Conservation (phyloP, 2,797 vertebrate genomes). For the Taeniopygia guttata region DNA sequence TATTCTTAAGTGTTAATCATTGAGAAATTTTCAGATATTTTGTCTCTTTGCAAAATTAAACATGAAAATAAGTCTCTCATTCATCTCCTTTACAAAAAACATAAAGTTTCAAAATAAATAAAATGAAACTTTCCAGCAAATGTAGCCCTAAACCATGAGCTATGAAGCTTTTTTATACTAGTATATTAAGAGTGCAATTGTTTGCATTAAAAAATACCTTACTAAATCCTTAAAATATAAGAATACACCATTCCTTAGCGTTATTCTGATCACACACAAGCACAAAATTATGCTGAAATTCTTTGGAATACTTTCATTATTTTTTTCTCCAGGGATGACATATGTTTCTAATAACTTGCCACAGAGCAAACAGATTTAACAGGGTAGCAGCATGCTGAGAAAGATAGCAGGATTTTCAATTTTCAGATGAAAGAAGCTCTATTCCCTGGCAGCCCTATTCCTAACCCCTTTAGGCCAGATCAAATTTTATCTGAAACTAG, state of each 20-base stretch:
- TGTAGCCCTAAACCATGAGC: background rate
- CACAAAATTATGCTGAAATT: conserved; percentile 13
- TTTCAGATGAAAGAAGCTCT: conserved; percentile 65
- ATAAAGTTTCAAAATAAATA: background rate
- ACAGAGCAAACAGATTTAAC: conserved; percentile 59
- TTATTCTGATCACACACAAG: background rate
- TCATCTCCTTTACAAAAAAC: background rate
- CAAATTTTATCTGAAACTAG: conserved; percentile 49
- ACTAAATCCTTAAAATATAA: background rate
- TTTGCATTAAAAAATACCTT: background rate
- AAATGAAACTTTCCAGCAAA: background rate
- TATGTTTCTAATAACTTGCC: conserved; percentile 59
- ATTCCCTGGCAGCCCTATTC: conserved; percentile 38
- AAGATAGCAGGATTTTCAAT: conserved; percentile 67
- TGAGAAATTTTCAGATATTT: background rate
- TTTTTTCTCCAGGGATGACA: conserved; percentile 42
- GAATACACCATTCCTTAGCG: background rate
- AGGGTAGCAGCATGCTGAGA: conserved; percentile 52
- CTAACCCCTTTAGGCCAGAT: conserved; percentile 50
- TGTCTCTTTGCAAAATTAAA: background rate
- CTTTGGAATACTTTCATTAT: conserved; percentile 17
- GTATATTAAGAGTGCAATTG: background rate
- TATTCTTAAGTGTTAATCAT: background rate
- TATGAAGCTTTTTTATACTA: background rate
- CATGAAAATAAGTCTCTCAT: background rate